These are phyloP conservation scores for Pteruthius melanotis DNA, from an alignment of 2,113 vertebrate genomes.

Conservation along the genomic window DNA sequence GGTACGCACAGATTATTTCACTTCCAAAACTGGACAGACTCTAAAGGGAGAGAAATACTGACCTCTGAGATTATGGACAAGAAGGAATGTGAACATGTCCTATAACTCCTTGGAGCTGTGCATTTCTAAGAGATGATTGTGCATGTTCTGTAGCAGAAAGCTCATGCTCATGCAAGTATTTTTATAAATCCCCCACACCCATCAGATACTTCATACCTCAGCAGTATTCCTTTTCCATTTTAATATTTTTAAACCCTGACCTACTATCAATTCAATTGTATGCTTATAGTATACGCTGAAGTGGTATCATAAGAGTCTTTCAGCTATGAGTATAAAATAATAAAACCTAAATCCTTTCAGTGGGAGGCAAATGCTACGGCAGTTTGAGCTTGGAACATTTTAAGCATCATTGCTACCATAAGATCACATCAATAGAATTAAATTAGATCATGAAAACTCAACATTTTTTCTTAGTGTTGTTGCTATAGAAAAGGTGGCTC, in stretches of 20 bases:
- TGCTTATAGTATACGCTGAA: background rate
- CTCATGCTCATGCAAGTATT: background rate
- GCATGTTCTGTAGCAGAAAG: background rate
- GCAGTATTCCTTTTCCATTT: background rate
- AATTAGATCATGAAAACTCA: slow-evolving; percentile 18
- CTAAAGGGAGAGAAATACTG: background rate
- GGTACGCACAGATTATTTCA: background rate
- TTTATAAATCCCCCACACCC: background rate
- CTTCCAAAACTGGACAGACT: background rate
- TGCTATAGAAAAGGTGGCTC: slow-evolving; percentile 58
- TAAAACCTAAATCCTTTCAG: background rate
- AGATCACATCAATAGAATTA: slow-evolving; percentile 25
- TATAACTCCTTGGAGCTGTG: background rate
- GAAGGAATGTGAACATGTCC: background rate
- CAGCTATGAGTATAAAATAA: slow-evolving; percentile 6
- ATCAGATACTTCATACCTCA: background rate
- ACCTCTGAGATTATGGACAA: background rate
- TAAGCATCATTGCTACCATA: slow-evolving; percentile 18
- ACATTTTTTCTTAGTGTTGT: slow-evolving; percentile 56
- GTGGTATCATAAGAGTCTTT: background rate
- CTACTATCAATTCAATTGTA: background rate
- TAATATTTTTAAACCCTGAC: background rate
- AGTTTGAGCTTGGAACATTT: slow-evolving; percentile 25
- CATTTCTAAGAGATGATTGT: background rate
- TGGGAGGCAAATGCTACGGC: slow-evolving; percentile 15